phyloP scores from a whole-genome alignment of 2,797 vertebrate species.

The Galago senegalensis region DNA sequence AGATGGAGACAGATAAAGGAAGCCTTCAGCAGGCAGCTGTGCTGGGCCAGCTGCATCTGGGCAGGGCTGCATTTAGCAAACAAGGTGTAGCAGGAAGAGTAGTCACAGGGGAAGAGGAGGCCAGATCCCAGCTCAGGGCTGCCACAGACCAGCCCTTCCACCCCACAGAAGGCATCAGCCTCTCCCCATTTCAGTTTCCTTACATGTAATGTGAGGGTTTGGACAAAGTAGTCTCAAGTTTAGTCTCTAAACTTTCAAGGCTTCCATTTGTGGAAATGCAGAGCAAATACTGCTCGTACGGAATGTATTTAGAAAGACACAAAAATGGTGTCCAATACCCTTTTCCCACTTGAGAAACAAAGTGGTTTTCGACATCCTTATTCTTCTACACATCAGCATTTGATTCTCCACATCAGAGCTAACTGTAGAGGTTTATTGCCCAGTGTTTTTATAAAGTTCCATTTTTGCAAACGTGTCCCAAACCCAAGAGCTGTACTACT shows the following conservation, averaged over 20 bases:
- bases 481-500: not conserved
- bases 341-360: not conserved
- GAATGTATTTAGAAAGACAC: not conserved
- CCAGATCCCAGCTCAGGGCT: accelerated
- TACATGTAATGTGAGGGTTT: not conserved
- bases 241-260: not conserved
- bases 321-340: not conserved
- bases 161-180: not conserved
- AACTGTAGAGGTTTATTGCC: not conserved
- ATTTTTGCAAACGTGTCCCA: conserved; percentile 4
- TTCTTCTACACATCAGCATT: not conserved
- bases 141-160: accelerated
- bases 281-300: not conserved
- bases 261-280: not conserved
- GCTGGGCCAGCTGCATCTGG: too few species aligned
- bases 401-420: not conserved
- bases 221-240: not conserved
- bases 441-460: not conserved
- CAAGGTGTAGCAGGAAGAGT: accelerated
- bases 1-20: not conserved
- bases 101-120: not conserved
- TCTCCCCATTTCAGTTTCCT: not conserved
- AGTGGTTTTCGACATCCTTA: not conserved
- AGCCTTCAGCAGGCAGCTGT: not conserved
- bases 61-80: not conserved